Evolutionary conservation across 2,888 invertebrate species (phyloP), one percentile per base, ranked within the genome.

Genomic region (Hetaerina titia): DNA sequence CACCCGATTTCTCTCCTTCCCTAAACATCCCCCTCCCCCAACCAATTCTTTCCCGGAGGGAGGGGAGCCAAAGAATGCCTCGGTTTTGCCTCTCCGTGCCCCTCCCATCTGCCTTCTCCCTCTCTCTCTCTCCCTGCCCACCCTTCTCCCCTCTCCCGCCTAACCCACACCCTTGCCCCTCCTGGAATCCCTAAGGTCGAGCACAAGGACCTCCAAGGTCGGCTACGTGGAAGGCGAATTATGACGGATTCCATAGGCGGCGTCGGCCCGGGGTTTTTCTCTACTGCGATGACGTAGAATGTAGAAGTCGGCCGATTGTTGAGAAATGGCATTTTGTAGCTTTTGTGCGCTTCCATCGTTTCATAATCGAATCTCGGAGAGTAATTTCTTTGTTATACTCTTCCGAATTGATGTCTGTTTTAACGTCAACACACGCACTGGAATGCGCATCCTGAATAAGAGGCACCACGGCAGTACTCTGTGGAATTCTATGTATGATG

Each of bases 1-100:
- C 31, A 60, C 89, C 95, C 56, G 89, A 88, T 90, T 89, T 69
- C 95, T 63, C 45, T 31, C 57, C 95, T 89, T 94, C 74, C 89
- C 81, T 95, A 64, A 63, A 81, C 90, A 31, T 60, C 94, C 95
- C 7, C 31, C 63, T 81, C 89, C 19, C 90, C 6, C 92, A n/a
- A 88, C 94, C 60, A 56, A 58, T 69, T 94, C 90, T 81, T 56
- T 90, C 74, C 95, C 95, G 95, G 94, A 89, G 90, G 31, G 57
- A 74, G 63, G 94, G 69, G 74, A 69, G n/a, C 74, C 64, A 56
- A 81, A 64, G 94, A 89, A 89, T 94, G 95, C 90, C 95, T 94
- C 90, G 89, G 95, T 94, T 95, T 94, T 95, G 94, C 95, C 90
- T 58, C 90, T 63, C 90, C 95, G 69, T 90, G 45, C 58, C 45